Evolutionary conservation across 2,888 invertebrate species (phyloP), one percentile per base, ranked within the genome.

Genomic region (Synanthedon tipuliformis): DNA sequence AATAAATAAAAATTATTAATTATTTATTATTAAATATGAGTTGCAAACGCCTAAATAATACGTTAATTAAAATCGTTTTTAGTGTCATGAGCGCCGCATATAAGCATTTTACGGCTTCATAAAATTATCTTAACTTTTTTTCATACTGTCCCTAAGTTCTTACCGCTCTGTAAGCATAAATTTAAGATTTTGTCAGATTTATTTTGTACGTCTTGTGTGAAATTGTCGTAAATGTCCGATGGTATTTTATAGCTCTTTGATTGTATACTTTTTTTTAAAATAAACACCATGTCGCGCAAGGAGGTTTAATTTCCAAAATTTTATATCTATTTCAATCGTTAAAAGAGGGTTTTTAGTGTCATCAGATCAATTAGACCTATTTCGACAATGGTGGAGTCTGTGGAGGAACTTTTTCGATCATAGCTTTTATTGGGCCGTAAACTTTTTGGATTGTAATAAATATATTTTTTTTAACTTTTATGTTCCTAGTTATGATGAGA

Each of bases 201-300:
- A 80, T 81, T 78, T 78, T 79, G 79, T 81, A 79, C 73, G 73
- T 73, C 78, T 75, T 78, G 81, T 81, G 81, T 82, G 80, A 77
- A 85, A 81, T 82, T 76, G 79, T 82, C 83, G 79, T 85, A 82
- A 85, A 84, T 49, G 82, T 84, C 82, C 69, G 65, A 80, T 78
- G 70, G 72, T 79, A 78, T 77, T 85, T 82, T 83, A 83, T 71
- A 65, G 75, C 75, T 69, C 58, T 69, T 68, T 71, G 74, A 79
- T 80, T 73, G 73, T 68, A 71, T 57, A 59, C 59, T 56, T 59
- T 52, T 70, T 71, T 71, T 69, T 50, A 75, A 73, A 72, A 68
- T 65, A 69, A 71, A 73, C 69, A 70, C 65, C 68, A 61, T 70
- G 75, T 74, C 72, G 64, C 66, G 64, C 63, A 67, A 57, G 60